Conservation (phyloP, 2,888 invertebrate species). For the Eledona agricola region DNA sequence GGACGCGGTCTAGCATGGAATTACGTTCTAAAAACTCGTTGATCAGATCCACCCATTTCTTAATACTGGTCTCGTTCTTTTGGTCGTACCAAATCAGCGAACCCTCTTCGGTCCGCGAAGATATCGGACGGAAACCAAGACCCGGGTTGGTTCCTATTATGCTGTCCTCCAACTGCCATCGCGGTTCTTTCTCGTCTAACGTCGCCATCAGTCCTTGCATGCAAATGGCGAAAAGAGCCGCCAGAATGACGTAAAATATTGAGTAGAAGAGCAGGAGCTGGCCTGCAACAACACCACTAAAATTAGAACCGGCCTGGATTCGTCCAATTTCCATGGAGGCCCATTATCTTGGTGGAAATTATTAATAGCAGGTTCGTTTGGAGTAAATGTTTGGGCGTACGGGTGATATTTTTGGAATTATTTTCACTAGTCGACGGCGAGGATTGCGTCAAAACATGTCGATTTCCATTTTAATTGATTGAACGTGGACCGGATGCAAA, state of each 20-base stretch:
- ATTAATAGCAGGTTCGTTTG: no score
- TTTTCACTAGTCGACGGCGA: no score
- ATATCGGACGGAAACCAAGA: constrained; percentile 72
- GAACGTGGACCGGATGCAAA: no score
- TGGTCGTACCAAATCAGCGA: constrained; percentile 70
- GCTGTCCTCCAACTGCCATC: constrained; percentile 77
- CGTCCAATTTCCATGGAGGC: no score
- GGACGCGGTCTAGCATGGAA: no score
- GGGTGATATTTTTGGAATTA: no score
- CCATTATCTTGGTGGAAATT: no score
- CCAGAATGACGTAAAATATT: constrained; percentile 86
- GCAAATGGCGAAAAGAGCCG: constrained; percentile 85
- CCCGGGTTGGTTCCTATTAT: constrained; percentile 77
- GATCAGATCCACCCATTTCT: constrained; percentile 67
- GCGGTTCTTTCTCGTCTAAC: constrained; percentile 75
- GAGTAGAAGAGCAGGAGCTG: constrained; percentile 85
- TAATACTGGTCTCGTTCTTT: constrained; percentile 64
- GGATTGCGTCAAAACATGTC: no score
- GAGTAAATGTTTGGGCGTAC: no score
- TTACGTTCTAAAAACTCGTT: constrained; percentile 69
- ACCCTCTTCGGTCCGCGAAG: constrained; percentile 65
- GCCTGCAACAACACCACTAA: constrained; percentile 68
- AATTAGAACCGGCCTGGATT: constrained; percentile 19
- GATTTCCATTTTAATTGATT: no score
- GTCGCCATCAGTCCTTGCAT: constrained; percentile 82